Base-by-base conservation (phyloP, 2,888 invertebrate species). In the Andrena chrysosceles region DNA sequence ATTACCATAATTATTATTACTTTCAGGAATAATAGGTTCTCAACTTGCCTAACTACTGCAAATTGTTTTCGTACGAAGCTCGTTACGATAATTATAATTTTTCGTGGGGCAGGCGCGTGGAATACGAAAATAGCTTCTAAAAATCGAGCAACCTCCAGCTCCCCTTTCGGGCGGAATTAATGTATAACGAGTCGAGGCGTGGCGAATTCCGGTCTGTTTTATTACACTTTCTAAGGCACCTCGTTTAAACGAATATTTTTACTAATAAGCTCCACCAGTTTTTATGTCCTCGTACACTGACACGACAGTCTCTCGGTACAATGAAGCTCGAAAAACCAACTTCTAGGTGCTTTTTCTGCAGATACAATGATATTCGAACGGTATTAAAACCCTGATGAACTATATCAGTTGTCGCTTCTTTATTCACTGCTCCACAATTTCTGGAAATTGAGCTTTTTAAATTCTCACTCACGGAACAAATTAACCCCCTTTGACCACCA, bases 141-240 rank as follows among this genome's bases (percentile, higher is more conserved):
- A 80, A 78, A 52, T 78, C 69, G 66, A 60, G 29, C 68, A 68
- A 23, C 66, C 16, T 77, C 52, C 13, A 54, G 66, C 77, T 54
- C 49, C 64, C 64, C 49, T 70, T 29, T 20, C 42, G 42, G 3
- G 66, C 52, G 66, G 60, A 78, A 78, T 78, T 78, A 70, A 80
- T 78, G 52, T 64, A 35, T 78, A 78, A 80, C 70, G 70, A 78
- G 79, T 71, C 71, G 59, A n/a, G 35, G 33, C 33, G 20, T 26
- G 26, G 49, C n/a, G 20, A 75, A 56, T 75, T n/a, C 70, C 26
- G 33, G 35, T 35, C n/a, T 35, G 70, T 42, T 70, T 77, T 49
- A 60, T 66, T 52, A 66, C 59, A 60, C 23, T 70, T 70, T 70
- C 33, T 56, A 16, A 3, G 13, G n/a, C 23, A 42, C 31, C 63